Evolutionary conservation across 53 echinoderm and acorn worm genomes (phyloP).

Genomic region (Patiria pectinifera): DNA sequence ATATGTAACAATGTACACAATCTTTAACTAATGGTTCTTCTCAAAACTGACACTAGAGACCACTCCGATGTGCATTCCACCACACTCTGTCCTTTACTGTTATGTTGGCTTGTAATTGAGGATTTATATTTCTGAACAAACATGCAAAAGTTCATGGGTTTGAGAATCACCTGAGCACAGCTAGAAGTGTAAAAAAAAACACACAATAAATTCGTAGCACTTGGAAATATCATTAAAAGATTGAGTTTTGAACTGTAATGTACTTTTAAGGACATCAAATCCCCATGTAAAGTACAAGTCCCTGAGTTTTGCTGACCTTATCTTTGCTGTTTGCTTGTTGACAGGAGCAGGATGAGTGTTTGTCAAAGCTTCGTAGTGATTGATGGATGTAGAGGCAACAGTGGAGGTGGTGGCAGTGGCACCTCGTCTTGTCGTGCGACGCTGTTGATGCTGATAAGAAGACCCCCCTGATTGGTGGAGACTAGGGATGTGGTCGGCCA

Average conservation of each 20-base stretch:
- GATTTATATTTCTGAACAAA: too few relatives aligned
- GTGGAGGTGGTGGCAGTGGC: constrained; percentile 57
- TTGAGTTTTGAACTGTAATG: too few relatives aligned
- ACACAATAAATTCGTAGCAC: too few relatives aligned
- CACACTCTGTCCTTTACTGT: too few relatives aligned
- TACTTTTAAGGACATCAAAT: too few relatives aligned
- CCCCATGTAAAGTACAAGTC: background rate
- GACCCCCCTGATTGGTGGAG: constrained; percentile 99
- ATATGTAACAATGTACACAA: background rate
- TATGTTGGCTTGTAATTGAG: too few relatives aligned
- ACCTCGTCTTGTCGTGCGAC: constrained; percentile 89
- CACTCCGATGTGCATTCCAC: background rate
- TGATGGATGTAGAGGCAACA: constrained; percentile 41
- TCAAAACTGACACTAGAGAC: too few relatives aligned
- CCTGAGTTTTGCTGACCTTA: constrained; percentile 24
- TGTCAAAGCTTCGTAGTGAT: constrained; percentile 34
- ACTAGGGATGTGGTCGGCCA: constrained; percentile 99
- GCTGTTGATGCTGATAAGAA: constrained; percentile 65
- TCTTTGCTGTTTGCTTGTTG: constrained; percentile 54
- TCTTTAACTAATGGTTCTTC: background rate
- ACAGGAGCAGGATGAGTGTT: constrained; percentile 28
- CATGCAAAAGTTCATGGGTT: too few relatives aligned
- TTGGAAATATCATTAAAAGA: too few relatives aligned
- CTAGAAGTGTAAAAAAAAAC: too few relatives aligned
- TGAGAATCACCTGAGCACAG: too few relatives aligned